Evolutionary conservation across 2,888 invertebrate species (phyloP).

Genomic region (Epinotia ramella): DNA sequence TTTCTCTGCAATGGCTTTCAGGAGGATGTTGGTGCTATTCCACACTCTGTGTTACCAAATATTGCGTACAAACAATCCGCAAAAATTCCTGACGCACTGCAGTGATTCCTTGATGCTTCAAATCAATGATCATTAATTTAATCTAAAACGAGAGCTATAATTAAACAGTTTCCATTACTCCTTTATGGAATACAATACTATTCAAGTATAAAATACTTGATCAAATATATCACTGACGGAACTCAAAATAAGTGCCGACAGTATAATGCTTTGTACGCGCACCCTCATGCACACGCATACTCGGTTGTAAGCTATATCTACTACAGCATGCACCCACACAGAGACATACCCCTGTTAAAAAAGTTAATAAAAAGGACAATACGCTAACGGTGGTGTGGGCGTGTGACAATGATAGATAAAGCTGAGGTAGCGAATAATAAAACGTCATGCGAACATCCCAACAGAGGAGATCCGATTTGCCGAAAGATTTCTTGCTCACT

Average conservation of each 20-base stretch:
- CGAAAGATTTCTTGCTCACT: slow-evolving; percentile 45
- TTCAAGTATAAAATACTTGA: too few species aligned
- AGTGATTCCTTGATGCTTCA: too few species aligned
- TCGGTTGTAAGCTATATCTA: slow-evolving; percentile 2
- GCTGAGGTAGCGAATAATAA: slow-evolving; percentile 65
- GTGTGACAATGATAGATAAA: slow-evolving; percentile 69
- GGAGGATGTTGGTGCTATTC: too few species aligned
- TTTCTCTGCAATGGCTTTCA: too few species aligned
- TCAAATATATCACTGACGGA: slow-evolving; percentile 3
- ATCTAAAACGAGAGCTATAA: too few species aligned
- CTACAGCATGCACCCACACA: slow-evolving; percentile 31
- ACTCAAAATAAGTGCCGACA: slow-evolving; percentile 11
- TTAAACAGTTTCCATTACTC: too few species aligned
- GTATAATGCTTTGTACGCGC: slow-evolving; percentile 2
- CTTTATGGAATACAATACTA: too few species aligned
- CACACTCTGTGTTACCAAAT: too few species aligned
- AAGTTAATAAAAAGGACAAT: slow-evolving; percentile 46
- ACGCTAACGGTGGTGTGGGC: slow-evolving; percentile 48
- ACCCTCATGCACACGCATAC: background rate
- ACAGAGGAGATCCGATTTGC: slow-evolving; percentile 58
- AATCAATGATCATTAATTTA: too few species aligned
- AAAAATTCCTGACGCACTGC: too few species aligned
- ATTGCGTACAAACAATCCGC: too few species aligned
- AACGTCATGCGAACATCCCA: slow-evolving; percentile 66
- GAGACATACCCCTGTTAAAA: slow-evolving; percentile 34